Conservation (phyloP, 2,113 vertebrate genomes). For the Pipra filicauda region DNA sequence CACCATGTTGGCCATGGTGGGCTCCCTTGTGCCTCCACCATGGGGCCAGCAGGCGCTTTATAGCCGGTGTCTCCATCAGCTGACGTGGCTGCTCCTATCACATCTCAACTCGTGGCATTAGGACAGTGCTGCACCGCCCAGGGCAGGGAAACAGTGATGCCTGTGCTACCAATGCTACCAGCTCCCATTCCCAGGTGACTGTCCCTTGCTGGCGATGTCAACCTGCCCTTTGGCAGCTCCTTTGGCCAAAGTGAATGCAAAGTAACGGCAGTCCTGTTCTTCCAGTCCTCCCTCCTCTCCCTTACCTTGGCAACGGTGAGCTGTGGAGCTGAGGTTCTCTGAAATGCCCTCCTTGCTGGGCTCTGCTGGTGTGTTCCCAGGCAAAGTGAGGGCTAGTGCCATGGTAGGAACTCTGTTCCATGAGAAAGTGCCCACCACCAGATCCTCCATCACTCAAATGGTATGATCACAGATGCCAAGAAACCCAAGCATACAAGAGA, state of each 20-base stretch:
- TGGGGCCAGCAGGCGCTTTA: not conserved
- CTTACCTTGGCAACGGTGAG: not conserved
- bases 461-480: not conserved
- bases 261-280: fast-evolving
- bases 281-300: not conserved
- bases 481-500: fast-evolving
- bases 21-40: fast-evolving
- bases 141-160: not conserved
- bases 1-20: constrained; percentile 51
- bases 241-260: fast-evolving
- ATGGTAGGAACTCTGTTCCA: fast-evolving
- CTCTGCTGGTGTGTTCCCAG: not conserved
- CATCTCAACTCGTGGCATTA: not conserved
- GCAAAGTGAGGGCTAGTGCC: not conserved
- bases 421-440: not conserved
- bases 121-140: not conserved
- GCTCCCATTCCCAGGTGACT: not conserved
- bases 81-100: constrained; percentile 30
- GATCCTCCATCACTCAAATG: fast-evolving
- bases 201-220: fast-evolving
- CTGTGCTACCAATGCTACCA: not conserved
- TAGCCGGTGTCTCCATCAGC: not conserved
- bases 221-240: not conserved
- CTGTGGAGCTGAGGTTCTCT: not conserved
- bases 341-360: not conserved